Percentiles rank a stretch among this genome's conserved stretches.
These are phyloP conservation scores for Urocynchramus pylzowi DNA, from an alignment of 2,113 vertebrate genomes.

Conservation along the genomic window DNA sequence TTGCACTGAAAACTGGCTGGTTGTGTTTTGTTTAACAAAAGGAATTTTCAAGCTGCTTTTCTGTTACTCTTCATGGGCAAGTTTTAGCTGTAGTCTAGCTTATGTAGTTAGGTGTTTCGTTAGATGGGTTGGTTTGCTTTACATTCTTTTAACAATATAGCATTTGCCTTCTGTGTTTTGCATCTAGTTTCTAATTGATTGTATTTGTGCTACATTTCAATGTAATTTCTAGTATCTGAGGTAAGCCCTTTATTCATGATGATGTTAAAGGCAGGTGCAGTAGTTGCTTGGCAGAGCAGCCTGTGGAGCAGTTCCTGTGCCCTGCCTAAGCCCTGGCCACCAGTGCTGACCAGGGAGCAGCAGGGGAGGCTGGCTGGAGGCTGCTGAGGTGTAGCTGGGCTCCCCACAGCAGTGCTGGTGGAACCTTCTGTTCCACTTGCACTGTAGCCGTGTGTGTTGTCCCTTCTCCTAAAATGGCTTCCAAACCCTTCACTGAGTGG, in stretches of 20 bases:
- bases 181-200: not conserved
- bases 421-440: not conserved
- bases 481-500: not conserved
- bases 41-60: not conserved
- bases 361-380: not conserved
- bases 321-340: not conserved
- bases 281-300: not conserved
- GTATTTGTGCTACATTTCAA: not conserved
- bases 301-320: not conserved
- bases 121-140: not conserved
- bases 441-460: accelerated
- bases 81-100: not conserved
- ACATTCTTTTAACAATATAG: not conserved
- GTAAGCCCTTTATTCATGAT: not conserved
- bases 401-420: not conserved
- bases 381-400: not conserved
- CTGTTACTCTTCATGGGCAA: not conserved
- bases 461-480: not conserved
- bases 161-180: not conserved
- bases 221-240: not conserved
- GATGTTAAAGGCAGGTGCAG: not conserved
- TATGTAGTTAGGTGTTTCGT: not conserved
- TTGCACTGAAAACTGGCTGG: not conserved
- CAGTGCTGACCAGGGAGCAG: not conserved
- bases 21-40: not conserved